These are phyloP conservation scores for Tetragnatha montana DNA, from an alignment of 2,888 invertebrate species.

Conservation along the genomic window DNA sequence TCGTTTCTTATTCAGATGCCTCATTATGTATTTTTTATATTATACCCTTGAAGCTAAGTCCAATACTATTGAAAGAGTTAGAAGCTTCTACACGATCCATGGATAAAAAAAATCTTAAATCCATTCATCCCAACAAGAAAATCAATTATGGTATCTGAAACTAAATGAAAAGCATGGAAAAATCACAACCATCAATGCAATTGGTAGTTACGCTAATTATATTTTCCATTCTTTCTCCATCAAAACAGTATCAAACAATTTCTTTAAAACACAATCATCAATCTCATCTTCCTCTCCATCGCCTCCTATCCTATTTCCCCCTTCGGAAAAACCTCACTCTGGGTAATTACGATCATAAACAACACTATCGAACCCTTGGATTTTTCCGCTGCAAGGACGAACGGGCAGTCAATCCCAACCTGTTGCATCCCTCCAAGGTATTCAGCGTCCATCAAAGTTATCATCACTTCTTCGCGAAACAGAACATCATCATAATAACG, in stretches of 20 bases:
- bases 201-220: no score
- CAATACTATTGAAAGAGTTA: no score
- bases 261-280: background rate
- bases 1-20: no score
- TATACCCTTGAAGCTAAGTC: no score
- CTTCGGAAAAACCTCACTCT: background rate
- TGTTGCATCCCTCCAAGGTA: slow-evolving; percentile 15
- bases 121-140: background rate
- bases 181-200: no score
- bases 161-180: no score
- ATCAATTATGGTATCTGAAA: slow-evolving; percentile 3
- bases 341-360: background rate
- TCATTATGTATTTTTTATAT: no score
- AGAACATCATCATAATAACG: slow-evolving; percentile 11
- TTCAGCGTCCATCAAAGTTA: slow-evolving; percentile 5
- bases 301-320: background rate
- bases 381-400: background rate
- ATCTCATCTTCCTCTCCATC: background rate
- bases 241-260: background rate
- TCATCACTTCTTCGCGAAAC: slow-evolving; percentile 12
- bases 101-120: no score
- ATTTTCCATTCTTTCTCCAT: background rate
- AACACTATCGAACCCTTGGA: background rate
- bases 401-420: slow-evolving; percentile 1
- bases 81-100: no score